Percentiles rank a stretch among this genome's conserved stretches.
phyloP scores from a whole-genome alignment of 2,113 vertebrate species.

The Bothrops jararaca region DNA sequence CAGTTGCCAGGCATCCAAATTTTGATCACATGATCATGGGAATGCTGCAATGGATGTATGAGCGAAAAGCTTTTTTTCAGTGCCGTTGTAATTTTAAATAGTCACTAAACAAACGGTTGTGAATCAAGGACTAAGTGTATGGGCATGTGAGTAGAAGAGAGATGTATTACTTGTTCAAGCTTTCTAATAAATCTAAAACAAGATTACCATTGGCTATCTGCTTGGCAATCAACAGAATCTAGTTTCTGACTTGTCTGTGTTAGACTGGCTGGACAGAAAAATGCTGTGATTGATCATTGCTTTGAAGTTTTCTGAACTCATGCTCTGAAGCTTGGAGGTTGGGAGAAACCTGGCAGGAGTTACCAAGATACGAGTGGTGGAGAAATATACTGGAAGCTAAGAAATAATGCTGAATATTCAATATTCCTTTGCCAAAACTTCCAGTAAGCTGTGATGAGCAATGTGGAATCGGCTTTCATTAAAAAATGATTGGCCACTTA shows the following conservation, averaged over 20 bases:
- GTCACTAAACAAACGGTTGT: no score
- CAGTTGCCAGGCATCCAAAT: not conserved
- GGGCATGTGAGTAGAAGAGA: not conserved
- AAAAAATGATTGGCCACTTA: not conserved
- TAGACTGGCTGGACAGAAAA: not conserved
- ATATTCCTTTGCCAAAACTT: not conserved
- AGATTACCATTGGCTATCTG: not conserved
- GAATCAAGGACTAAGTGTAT: not conserved
- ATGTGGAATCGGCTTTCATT: not conserved
- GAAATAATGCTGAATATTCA: not conserved
- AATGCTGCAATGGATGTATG: not conserved
- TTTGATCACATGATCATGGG: not conserved
- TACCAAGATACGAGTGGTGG: fast-evolving
- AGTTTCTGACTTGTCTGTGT: no score
- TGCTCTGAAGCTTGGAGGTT: fast-evolving
- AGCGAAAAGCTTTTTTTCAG: no score
- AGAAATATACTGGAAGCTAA: not conserved
- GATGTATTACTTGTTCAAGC: not conserved
- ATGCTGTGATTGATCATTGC: not conserved
- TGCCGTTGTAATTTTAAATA: no score
- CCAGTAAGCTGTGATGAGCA: not conserved
- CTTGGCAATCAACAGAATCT: not conserved
- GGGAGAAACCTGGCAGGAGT: not conserved
- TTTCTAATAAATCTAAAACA: not conserved
- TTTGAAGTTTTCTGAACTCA: not conserved